phyloP scores from a whole-genome alignment of 2,797 vertebrate species.

The Rhinatrema bivittatum region DNA sequence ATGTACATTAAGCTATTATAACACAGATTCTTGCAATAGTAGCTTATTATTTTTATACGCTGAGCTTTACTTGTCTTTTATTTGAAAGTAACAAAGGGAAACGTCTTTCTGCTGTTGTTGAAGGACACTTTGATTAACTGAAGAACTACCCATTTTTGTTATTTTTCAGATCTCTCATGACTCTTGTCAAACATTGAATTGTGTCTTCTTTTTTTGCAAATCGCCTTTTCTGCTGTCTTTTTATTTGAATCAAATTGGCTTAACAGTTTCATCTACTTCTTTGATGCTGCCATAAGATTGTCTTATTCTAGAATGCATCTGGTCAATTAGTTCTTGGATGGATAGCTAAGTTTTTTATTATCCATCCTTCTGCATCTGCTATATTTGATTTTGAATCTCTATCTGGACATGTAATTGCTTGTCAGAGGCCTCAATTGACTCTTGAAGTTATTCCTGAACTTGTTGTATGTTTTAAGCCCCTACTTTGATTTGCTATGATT shows the following conservation, averaged over 20 bases:
- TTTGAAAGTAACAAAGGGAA: not conserved
- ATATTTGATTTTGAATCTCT: constrained; percentile 28
- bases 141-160: not conserved
- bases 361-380: not conserved
- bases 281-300: constrained; percentile 14
- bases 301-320: constrained; percentile 21
- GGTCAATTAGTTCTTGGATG: constrained; percentile 18
- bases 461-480: constrained; percentile 18
- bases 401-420: constrained; percentile 15
- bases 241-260: constrained; percentile 3
- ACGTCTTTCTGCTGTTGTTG: not conserved
- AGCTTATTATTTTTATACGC: not conserved
- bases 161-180: constrained; percentile 5
- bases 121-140: not conserved
- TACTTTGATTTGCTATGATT: constrained; percentile 1
- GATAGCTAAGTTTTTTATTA: constrained; percentile 16
- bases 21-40: not conserved
- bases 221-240: constrained; percentile 14
- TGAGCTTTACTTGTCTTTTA: not conserved
- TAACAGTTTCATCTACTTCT: constrained; percentile 18
- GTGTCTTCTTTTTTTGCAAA: constrained; percentile 8
- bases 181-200: constrained; percentile 10
- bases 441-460: constrained; percentile 13
- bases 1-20: not conserved
- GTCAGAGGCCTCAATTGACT: constrained; percentile 19